These are phyloP conservation scores for Dermatophagoides farinae DNA, from an alignment of 1,140 invertebrate species.

Conservation along the genomic window DNA sequence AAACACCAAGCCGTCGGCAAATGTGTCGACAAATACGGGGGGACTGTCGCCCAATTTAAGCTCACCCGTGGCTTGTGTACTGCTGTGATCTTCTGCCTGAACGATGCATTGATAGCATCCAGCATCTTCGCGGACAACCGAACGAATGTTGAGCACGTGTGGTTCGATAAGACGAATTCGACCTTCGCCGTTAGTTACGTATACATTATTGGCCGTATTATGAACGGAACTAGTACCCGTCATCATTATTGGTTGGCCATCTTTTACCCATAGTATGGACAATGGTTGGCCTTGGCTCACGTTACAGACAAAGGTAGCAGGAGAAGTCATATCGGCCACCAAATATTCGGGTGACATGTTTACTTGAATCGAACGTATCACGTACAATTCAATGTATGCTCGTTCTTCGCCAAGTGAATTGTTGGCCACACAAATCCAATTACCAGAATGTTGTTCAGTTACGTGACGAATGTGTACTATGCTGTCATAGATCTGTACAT, in stretches of 20 bases:
- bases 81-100: constrained; percentile 22
- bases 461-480: constrained; percentile 17
- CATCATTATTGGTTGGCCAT: constrained; percentile 5
- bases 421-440: constrained; percentile 21
- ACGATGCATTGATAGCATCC: constrained; percentile 43
- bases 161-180: constrained; percentile 4
- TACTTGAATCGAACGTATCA: background rate
- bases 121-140: constrained; percentile 25
- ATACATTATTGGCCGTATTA: background rate
- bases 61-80: constrained; percentile 24
- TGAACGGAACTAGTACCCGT: background rate
- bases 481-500: constrained; percentile 1
- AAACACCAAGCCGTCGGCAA: constrained; percentile 45
- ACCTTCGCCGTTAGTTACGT: background rate
- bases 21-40: constrained; percentile 52
- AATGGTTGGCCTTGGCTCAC: constrained; percentile 50
- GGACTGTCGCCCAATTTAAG: constrained; percentile 45
- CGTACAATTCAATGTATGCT: constrained; percentile 18
- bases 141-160: constrained; percentile 20
- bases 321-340: constrained; percentile 55
- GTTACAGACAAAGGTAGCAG: constrained; percentile 60
- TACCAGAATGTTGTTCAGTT: constrained; percentile 17
- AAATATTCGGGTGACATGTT: constrained; percentile 38
- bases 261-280: constrained; percentile 9
- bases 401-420: constrained; percentile 22